phyloP scores from a whole-genome alignment of 2,113 vertebrate genomes.

The Barnardius zonarius region DNA sequence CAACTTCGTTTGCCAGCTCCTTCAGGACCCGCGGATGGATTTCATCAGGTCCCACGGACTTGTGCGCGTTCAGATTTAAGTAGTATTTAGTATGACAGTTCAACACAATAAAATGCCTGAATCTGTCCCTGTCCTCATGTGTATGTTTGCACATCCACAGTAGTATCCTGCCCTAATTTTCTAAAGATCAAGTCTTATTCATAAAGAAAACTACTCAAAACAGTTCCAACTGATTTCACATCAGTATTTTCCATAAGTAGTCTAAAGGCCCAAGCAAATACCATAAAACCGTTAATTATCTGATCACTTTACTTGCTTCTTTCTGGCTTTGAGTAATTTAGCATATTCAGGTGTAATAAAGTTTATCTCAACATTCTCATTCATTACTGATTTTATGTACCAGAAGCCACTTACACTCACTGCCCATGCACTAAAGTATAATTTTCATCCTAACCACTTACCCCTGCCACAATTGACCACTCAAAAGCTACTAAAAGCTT shows the following conservation, averaged over 20 bases:
- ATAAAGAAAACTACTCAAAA: not conserved
- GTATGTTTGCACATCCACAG: not conserved
- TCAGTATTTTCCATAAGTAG: not conserved
- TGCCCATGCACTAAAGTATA: not conserved
- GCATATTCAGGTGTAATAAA: not conserved
- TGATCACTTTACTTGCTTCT: not conserved
- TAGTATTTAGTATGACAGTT: not conserved
- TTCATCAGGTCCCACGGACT: too few relatives aligned
- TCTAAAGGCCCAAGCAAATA: not conserved
- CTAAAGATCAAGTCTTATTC: not conserved
- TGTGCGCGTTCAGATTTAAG: too few relatives aligned
- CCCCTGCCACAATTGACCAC: not conserved
- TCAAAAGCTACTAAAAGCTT: not conserved
- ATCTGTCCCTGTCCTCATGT: not conserved
- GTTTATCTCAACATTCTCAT: not conserved
- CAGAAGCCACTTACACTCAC: not conserved
- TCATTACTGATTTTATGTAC: not conserved
- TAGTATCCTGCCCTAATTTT: not conserved
- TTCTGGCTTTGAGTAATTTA: not conserved
- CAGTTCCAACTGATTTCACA: not conserved
- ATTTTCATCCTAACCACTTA: not conserved
- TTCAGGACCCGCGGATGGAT: too few relatives aligned
- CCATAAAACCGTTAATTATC: not conserved
- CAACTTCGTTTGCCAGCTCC: too few relatives aligned
- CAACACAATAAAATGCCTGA: not conserved